Evolutionary conservation across 2,797 vertebrate genomes (phyloP).

Genomic region (Macroramphosus scolopax): DNA sequence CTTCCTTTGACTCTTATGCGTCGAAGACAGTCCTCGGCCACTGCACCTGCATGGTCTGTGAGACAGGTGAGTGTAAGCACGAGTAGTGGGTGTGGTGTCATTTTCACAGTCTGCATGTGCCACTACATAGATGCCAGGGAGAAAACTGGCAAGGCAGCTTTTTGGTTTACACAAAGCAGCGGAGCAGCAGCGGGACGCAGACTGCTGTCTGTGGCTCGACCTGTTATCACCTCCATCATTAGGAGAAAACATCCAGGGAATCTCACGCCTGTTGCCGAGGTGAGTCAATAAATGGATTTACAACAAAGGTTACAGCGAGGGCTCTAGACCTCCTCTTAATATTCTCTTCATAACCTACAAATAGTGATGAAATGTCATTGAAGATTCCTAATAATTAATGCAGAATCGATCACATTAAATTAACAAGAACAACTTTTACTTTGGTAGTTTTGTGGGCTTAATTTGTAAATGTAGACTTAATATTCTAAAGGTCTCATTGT

Average conservation of each 20-base stretch:
- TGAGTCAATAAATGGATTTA: too few species aligned
- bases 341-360: too few species aligned
- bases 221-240: too few species aligned
- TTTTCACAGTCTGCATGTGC: constrained; percentile 23
- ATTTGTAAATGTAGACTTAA: constrained; percentile 2
- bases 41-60: constrained; percentile 44
- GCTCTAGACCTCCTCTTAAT: too few species aligned
- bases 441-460: not conserved
- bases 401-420: too few species aligned
- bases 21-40: constrained; percentile 1
- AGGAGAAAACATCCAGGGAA: too few species aligned
- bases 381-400: too few species aligned
- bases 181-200: constrained; percentile 37
- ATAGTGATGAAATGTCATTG: too few species aligned
- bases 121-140: constrained; percentile 38
- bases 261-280: too few species aligned
- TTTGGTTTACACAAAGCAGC: constrained; percentile 56
- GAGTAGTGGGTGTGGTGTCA: constrained; percentile 74
- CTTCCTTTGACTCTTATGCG: too few species aligned
- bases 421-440: not conserved
- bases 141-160: constrained; percentile 63
- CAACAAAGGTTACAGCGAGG: too few species aligned
- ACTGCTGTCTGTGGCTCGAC: constrained; percentile 36
- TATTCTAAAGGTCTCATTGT: too few species aligned
- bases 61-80: constrained; percentile 60